These are phyloP conservation scores for Amia ocellicauda DNA, from an alignment of 2,113 vertebrate species.

Conservation along the genomic window DNA sequence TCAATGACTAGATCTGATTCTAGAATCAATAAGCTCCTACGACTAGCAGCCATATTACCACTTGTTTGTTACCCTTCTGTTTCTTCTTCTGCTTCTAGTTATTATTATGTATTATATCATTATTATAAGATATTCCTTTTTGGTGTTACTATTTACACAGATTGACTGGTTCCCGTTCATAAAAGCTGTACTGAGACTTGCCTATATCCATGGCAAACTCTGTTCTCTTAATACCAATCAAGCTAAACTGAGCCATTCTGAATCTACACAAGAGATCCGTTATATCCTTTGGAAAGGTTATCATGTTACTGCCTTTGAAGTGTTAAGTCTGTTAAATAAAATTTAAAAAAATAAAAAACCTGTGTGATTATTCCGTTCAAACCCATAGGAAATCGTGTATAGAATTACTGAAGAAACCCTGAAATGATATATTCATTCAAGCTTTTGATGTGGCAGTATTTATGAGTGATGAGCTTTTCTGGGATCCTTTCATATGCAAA, in stretches of 20 bases:
- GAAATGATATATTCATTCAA: constrained; percentile 14
- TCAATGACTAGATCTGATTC: too few species aligned
- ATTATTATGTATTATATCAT: too few species aligned
- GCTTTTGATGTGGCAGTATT: constrained; percentile 15
- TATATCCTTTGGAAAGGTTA: not conserved
- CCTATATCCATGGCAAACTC: not conserved
- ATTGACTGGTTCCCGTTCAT: too few species aligned
- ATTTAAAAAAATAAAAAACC: not conserved
- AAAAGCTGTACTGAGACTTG: not conserved
- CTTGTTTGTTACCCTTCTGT: too few species aligned
- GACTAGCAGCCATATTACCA: too few species aligned
- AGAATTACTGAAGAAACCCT: constrained; percentile 9
- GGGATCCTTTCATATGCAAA: constrained; percentile 16
- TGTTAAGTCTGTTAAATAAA: constrained; percentile 16
- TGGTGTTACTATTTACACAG: too few species aligned
- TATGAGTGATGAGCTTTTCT: constrained; percentile 18
- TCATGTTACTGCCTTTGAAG: constrained; percentile 8
- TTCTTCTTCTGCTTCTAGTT: too few species aligned
- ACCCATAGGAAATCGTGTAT: constrained; percentile 1
- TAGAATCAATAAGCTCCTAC: too few species aligned
- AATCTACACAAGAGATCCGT: not conserved
- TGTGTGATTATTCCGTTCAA: not conserved
- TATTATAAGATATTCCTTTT: too few species aligned
- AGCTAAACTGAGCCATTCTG: not conserved
- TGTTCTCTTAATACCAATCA: not conserved